Base-by-base conservation (phyloP, 2,113 vertebrate species). In the Colius striatus region DNA sequence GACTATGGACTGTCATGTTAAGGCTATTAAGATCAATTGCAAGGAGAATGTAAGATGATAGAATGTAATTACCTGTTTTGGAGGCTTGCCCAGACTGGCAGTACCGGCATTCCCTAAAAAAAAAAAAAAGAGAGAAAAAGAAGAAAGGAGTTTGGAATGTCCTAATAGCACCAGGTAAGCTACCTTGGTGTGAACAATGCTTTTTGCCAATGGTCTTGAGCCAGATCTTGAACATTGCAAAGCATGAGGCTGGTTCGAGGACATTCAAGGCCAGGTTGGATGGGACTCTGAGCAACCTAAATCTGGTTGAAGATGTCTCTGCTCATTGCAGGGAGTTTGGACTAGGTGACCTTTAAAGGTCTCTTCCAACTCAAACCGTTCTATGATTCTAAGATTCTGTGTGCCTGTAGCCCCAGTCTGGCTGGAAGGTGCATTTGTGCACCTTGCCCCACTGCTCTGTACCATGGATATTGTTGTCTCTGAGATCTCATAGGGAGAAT, bases 401-500 rank as follows among this genome's bases (percentile, higher is more conserved):
- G 53, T 62, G 36, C 26, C 45, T 47, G 30, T 23, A 4, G 32
- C 72, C 51, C 34, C 53, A 51, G 34, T 48, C 41, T 57, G 11
- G 32, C 71, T 83, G 55, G 19, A 61, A 84, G 30, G 45, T 48
- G n/a, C 7, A 11, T 61, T 17, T 25, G 41, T 29, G 23, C 30
- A 3, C 38, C 32, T 34, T 68, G 50, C 50, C 48, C 61, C 79
- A 7, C 53, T 67, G 17, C 27, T 53, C 15, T 45, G n/a, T 14
- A 14, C 41, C 26, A 21, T 0, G 0, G 27, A 8, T 45, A 9
- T 3, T 1, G 29, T 3, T 70, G 29, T 48, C 29, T 6, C 1
- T 41, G 36, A 36, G 51, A 45, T 58, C 55, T 84, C 36, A 58
- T 5, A 14, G n/a, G 13, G 21, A 54, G 21, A 57, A 6, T 22